Evolutionary conservation across 2,797 vertebrate species (phyloP), one percentile per base, ranked within the genome.

Genomic region (Aselliscus stoliczkanus): DNA sequence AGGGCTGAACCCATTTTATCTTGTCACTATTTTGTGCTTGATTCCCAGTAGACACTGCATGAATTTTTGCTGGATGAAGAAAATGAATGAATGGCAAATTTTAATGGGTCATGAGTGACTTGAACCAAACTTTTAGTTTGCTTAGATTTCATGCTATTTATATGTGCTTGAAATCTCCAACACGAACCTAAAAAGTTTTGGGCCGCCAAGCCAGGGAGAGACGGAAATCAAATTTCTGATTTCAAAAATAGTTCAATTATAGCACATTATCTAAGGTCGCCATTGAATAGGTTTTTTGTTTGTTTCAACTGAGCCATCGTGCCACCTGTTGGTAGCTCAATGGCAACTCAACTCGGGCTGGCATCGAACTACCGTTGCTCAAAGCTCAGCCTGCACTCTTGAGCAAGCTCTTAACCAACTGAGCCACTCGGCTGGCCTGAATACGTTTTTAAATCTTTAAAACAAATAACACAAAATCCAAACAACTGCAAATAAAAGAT

Each of bases 401-500:
- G n/a, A n/a, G n/a, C n/a, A n/a, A n/a, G n/a, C n/a, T n/a, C n/a
- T n/a, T n/a, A n/a, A n/a, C n/a, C n/a, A n/a, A n/a, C n/a, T n/a
- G n/a, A n/a, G n/a, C n/a, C n/a, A n/a, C n/a, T n/a, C n/a, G n/a
- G n/a, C n/a, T n/a, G n/a, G n/a, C n/a, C n/a, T 31, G 47, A 77
- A 44, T 44, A 29, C 7, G 23, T 29, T 65, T 95, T 65, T n/a
- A 77, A 89, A 58, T 72, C 34, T 27, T 89, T 94, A 58, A 90
- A 94, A 77, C 42, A 88, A 67, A 67, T 58, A 54, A 64, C 14
- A 83, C 67, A 76, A 94, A 95, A 87, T 56, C 34, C 11, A 67
- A 90, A 90, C 20, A 75, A 47, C 37, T 85, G 21, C 54, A 96
- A 76, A 92, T 89, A 80, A 77, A 75, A 73, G 47, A 81, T 88